Conservation (phyloP, 2,113 vertebrate genomes). For the Melospiza georgiana region DNA sequence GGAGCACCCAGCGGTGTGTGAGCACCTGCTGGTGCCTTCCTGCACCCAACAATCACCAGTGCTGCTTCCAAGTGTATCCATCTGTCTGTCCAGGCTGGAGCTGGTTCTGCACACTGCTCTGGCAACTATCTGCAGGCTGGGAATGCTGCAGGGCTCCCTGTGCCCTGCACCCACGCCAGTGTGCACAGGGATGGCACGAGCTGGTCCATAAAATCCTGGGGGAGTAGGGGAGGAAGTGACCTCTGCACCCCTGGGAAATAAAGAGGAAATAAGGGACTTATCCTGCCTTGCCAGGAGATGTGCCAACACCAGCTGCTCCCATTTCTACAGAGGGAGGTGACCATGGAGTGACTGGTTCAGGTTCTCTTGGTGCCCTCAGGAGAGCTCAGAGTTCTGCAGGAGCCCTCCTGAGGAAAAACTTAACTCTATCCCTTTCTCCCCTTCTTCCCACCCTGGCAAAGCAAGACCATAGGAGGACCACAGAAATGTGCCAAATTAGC, state of each 20-base stretch:
- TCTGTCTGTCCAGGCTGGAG: neutral
- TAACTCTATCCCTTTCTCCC: neutral
- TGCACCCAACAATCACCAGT: neutral
- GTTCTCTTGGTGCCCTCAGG: neutral
- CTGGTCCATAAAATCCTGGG: neutral
- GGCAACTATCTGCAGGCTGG: neutral
- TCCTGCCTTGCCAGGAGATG: neutral
- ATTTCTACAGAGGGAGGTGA: neutral
- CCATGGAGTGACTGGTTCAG: neutral
- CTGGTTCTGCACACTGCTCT: neutral
- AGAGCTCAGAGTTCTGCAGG: neutral
- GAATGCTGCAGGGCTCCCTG: neutral
- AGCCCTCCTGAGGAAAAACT: neutral
- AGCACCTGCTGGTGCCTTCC: neutral
- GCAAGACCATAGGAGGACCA: neutral
- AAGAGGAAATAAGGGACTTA: neutral
- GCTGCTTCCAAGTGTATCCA: rapidly evolving
- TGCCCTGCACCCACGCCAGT: rapidly evolving
- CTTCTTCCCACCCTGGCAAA: neutral
- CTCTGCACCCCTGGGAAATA: neutral
- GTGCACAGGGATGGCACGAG: neutral
- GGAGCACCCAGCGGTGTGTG: neutral
- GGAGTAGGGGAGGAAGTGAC: neutral
- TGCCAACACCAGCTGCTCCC: neutral
- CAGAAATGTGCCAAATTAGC: neutral